Evolutionary conservation across 2,888 invertebrate species (phyloP).

Genomic region (Rugalucina vietnamica): DNA sequence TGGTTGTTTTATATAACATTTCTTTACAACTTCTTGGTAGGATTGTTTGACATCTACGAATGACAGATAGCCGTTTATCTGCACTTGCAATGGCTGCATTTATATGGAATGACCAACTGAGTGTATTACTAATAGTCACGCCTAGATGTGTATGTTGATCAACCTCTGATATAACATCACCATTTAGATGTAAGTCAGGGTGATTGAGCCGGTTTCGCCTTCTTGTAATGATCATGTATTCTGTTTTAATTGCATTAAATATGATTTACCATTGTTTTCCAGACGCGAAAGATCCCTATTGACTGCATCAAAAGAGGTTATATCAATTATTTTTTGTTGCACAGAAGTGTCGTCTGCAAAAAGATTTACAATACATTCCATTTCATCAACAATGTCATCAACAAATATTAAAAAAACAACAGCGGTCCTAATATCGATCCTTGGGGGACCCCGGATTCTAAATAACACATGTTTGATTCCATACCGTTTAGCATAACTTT

Average conservation of each 20-base stretch:
- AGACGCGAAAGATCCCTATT: neutral
- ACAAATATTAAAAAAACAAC: neutral
- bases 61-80: too few species aligned
- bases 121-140: too few species aligned
- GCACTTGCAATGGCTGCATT: too few species aligned
- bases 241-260: neutral
- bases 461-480: neutral
- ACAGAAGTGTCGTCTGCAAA: neutral
- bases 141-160: too few species aligned
- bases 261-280: neutral
- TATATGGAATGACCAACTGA: too few species aligned
- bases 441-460: neutral
- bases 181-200: too few species aligned
- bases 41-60: neutral
- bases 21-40: neutral
- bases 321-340: too few species aligned
- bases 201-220: too few species aligned
- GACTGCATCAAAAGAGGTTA: too few species aligned
- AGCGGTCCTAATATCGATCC: neutral
- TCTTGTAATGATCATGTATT: too few species aligned
- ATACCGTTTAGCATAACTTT: neutral
- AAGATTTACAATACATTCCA: neutral
- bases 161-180: too few species aligned
- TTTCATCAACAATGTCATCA: neutral
- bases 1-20: neutral